Percentiles rank a stretch among this genome's conserved stretches.
Evolutionary conservation across 2,113 vertebrate species (phyloP).

Genomic region (Pseudorasbora parva): DNA sequence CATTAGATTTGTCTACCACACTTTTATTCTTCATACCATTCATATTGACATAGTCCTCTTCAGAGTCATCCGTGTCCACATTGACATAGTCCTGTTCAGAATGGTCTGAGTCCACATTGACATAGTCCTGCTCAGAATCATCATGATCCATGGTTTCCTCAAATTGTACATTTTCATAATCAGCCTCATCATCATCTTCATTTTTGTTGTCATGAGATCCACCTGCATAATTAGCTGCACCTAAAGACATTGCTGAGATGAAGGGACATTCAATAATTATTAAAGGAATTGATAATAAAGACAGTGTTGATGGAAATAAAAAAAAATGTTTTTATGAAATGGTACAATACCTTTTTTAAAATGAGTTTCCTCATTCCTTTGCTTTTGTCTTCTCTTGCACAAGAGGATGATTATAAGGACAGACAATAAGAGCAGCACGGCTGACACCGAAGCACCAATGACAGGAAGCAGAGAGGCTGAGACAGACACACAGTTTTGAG

Average conservation of each 20-base stretch:
- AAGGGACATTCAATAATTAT: neutral
- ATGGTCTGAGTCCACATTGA: neutral
- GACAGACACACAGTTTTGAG: neutral
- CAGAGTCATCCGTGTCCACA: neutral
- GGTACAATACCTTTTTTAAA: neutral
- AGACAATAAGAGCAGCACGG: constrained; percentile 25
- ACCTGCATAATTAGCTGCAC: neutral
- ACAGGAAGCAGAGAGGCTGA: constrained; percentile 29
- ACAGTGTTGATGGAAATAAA: neutral
- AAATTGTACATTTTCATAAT: neutral
- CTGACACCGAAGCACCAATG: constrained; percentile 20
- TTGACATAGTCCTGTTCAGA: constrained; percentile 18
- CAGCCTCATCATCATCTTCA: constrained; percentile 1
- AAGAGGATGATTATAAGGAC: constrained; percentile 14
- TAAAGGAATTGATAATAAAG: neutral
- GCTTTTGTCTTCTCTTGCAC: neutral
- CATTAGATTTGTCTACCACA: neutral
- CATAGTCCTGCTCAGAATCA: neutral
- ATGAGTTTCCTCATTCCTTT: neutral
- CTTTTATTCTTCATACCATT: neutral
- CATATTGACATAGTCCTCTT: neutral
- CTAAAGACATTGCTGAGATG: neutral
- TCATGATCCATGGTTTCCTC: neutral
- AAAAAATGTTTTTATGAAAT: neutral
- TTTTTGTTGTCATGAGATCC: neutral